Evolutionary conservation across 2,113 vertebrate species (phyloP).

Genomic region (Heloderma charlesbogerti): DNA sequence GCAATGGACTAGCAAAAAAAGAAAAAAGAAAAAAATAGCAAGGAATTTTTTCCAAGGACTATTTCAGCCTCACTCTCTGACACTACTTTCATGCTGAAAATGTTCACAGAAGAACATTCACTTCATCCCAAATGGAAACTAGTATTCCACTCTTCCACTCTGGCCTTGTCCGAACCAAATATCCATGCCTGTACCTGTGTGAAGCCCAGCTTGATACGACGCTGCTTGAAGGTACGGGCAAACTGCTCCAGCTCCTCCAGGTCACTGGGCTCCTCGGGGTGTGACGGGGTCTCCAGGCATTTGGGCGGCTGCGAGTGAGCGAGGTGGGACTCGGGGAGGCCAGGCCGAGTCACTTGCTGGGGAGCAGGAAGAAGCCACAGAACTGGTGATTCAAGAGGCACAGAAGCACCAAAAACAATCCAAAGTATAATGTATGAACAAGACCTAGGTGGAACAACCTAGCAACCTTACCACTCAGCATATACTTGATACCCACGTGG

Average conservation of each 20-base stretch:
- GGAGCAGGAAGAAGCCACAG: conserved; percentile 17
- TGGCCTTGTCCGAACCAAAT: neutral
- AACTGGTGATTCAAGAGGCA: neutral
- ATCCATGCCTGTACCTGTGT: conserved; percentile 80
- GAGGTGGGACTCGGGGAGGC: conserved; percentile 73
- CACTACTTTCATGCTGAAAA: neutral
- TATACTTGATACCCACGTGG: neutral
- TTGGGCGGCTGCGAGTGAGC: conserved; percentile 73
- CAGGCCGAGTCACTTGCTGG: conserved; percentile 82
- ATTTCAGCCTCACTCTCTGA: neutral
- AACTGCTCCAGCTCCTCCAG: conserved; percentile 94
- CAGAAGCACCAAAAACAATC: neutral
- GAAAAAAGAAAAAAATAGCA: neutral
- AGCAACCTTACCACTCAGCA: too few relatives aligned
- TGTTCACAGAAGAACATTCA: neutral
- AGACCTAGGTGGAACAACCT: neutral
- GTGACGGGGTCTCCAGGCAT: conserved; percentile 78
- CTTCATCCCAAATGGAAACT: neutral
- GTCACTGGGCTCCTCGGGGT: conserved; percentile 92
- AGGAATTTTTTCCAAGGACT: neutral
- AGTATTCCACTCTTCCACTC: neutral
- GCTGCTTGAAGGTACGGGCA: conserved; percentile 94
- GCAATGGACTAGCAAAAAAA: neutral
- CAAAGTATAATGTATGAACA: neutral
- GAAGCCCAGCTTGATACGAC: conserved; percentile 94